phyloP scores from a whole-genome alignment of 1,140 invertebrate species.

The Achatina immaculata region DNA sequence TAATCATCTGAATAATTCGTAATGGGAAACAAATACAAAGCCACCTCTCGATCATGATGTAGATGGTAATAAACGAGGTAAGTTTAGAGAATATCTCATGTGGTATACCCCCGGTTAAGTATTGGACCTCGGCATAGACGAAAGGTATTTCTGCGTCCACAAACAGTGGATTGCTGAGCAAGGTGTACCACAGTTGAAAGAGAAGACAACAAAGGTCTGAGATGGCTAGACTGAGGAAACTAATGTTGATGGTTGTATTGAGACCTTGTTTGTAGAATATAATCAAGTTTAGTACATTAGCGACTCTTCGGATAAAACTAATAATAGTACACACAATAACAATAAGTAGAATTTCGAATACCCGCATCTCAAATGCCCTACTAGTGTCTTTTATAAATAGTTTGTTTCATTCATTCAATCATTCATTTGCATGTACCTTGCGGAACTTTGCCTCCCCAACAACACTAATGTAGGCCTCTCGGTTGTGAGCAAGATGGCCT shows the following conservation, averaged over 20 bases:
- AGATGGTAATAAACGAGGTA: not conserved
- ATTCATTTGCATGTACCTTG: no score
- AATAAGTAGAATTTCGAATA: not conserved
- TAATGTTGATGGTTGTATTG: slow-evolving; percentile 7
- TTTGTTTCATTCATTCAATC: no score
- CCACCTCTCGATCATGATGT: not conserved
- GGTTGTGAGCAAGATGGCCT: no score
- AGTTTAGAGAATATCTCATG: not conserved
- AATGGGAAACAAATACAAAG: not conserved
- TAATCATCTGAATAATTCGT: not conserved
- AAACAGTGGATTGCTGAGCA: not conserved
- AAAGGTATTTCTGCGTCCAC: not conserved
- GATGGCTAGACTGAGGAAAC: not conserved
- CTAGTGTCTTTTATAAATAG: no score
- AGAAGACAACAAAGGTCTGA: not conserved
- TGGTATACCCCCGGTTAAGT: not conserved
- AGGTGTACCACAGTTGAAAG: not conserved
- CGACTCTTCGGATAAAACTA: not conserved
- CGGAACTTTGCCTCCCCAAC: no score
- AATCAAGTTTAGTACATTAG: not conserved
- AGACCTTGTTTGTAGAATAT: slow-evolving; percentile 8
- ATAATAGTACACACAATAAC: not conserved
- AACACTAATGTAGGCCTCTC: no score
- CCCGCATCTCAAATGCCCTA: no score
- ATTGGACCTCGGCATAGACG: not conserved